Evolutionary conservation across 2,888 invertebrate species (phyloP).

Genomic region (Liopterus haemorrhoidalis): DNA sequence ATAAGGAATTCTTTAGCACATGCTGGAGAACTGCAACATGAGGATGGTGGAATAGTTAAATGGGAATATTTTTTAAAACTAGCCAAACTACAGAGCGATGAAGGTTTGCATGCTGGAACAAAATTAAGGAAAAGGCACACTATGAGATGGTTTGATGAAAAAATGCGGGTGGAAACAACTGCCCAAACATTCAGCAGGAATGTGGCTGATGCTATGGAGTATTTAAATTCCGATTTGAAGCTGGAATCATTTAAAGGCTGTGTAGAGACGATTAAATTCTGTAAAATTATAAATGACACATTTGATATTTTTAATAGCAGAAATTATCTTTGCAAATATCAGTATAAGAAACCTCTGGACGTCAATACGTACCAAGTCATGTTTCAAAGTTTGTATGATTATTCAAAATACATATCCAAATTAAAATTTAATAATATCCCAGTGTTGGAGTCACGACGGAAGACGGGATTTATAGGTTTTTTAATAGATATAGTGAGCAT

Average conservation of each 20-base stretch:
- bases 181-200: conserved; percentile 20
- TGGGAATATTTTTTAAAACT: conserved; percentile 24
- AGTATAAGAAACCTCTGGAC: neutral
- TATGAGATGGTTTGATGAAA: no score
- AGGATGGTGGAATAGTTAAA: conserved; percentile 14
- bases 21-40: conserved; percentile 11
- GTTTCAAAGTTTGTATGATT: neutral
- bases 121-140: conserved; percentile 25
- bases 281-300: conserved; percentile 13
- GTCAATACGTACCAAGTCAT: neutral
- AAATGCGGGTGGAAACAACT: neutral
- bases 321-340: conserved; percentile 2
- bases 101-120: conserved; percentile 22
- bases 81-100: conserved; percentile 14
- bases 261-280: conserved; percentile 21
- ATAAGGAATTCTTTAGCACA: conserved; percentile 24
- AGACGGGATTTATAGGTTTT: conserved; percentile 5
- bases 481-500: conserved; percentile 1
- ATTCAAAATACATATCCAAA: neutral
- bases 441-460: neutral
- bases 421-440: neutral
- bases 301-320: conserved; percentile 22
- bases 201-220: conserved; percentile 17
- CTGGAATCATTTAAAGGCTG: conserved; percentile 13
- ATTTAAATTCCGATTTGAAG: conserved; percentile 16